phyloP scores from a whole-genome alignment of 2,797 vertebrate species.

The Cryptoprocta ferox region DNA sequence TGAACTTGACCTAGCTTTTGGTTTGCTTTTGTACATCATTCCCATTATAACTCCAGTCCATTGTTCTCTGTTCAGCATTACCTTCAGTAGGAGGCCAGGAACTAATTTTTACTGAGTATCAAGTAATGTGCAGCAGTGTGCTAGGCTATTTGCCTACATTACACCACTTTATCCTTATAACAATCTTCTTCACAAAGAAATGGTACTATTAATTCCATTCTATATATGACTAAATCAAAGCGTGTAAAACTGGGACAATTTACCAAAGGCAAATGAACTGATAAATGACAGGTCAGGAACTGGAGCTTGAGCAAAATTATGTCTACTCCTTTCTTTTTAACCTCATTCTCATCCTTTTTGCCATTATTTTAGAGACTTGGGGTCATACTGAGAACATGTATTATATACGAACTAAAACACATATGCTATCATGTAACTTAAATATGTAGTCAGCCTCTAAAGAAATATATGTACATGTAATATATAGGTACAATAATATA shows the following conservation, averaged over 20 bases:
- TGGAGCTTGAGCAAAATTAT: neutral
- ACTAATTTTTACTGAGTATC: neutral
- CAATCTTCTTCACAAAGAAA: neutral
- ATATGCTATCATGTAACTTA: neutral
- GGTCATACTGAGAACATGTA: neutral
- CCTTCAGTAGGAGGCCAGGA: neutral
- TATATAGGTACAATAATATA: neutral
- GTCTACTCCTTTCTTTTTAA: neutral
- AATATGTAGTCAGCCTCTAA: neutral
- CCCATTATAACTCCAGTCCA: neutral
- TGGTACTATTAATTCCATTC: neutral
- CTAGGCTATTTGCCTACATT: neutral
- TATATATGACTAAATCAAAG: neutral
- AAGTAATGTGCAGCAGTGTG: neutral
- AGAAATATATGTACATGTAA: neutral
- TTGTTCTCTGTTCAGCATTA: neutral
- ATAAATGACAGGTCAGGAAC: neutral
- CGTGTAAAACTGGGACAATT: neutral
- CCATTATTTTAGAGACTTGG: neutral
- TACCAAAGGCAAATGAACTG: neutral
- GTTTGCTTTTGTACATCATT: neutral
- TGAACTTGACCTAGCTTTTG: neutral
- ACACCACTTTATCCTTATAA: neutral
- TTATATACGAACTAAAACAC: neutral
- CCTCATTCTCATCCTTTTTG: neutral